phyloP scores from a whole-genome alignment of 2,797 vertebrate genomes.

The Acrossocheilus wenchowensis region DNA sequence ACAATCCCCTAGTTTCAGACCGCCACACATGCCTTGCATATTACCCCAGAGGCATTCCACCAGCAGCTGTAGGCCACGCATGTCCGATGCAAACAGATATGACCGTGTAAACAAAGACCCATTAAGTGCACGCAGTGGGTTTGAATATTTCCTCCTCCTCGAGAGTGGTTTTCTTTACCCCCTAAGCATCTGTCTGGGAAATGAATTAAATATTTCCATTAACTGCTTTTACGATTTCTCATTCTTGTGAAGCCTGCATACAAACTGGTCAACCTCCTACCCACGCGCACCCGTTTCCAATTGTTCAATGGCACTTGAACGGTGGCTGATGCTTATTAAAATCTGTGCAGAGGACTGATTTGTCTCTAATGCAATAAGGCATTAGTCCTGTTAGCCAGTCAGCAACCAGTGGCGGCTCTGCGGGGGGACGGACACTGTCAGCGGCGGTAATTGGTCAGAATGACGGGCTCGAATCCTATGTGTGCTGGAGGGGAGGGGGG shows the following conservation, averaged over 20 bases:
- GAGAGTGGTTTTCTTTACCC: not conserved
- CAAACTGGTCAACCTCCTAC: slow-evolving; percentile 41
- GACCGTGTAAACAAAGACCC: slow-evolving; percentile 9
- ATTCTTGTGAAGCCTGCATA: slow-evolving; percentile 45
- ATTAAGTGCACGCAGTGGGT: slow-evolving; percentile 38
- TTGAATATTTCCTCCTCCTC: slow-evolving; percentile 6
- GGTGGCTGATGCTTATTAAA: slow-evolving; percentile 63
- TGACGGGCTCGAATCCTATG: slow-evolving; percentile 32
- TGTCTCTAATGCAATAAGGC: slow-evolving; percentile 59
- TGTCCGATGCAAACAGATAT: not conserved
- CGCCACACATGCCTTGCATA: slow-evolving; percentile 21
- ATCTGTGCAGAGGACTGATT: slow-evolving; percentile 52
- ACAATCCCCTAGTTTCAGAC: not conserved
- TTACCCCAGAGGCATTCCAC: slow-evolving; percentile 20
- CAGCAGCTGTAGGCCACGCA: slow-evolving; percentile 37
- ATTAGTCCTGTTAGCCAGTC: slow-evolving; percentile 49
- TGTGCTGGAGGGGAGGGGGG: not conserved
- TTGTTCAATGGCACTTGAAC: slow-evolving; percentile 49
- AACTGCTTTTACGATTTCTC: slow-evolving; percentile 55
- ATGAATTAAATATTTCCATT: slow-evolving; percentile 53
- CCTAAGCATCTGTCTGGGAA: slow-evolving; percentile 1
- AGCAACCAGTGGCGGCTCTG: slow-evolving; percentile 48
- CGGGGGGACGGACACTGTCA: slow-evolving; percentile 39
- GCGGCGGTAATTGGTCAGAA: slow-evolving; percentile 58
- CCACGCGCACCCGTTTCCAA: slow-evolving; percentile 25